These are phyloP conservation scores for Campaea margaritaria DNA, from an alignment of 2,888 invertebrate species.

Conservation along the genomic window DNA sequence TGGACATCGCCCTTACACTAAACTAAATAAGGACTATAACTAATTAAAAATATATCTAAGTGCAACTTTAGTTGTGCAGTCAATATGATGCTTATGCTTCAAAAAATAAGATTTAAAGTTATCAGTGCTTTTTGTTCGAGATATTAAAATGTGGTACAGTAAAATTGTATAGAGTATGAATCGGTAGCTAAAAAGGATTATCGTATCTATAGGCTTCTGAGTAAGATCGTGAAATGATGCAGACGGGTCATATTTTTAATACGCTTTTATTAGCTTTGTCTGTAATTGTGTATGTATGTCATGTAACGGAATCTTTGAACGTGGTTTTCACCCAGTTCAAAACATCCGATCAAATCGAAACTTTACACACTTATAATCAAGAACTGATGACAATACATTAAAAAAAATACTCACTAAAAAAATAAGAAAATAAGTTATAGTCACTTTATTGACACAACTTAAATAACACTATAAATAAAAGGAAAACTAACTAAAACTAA, in stretches of 20 bases:
- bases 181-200: conserved; percentile 81
- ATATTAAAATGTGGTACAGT: conserved; percentile 56
- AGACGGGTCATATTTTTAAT: conserved; percentile 45
- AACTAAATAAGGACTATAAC: conserved; percentile 3
- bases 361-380: too few relatives aligned
- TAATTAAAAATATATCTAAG: conserved; percentile 3
- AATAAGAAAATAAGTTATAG: too few relatives aligned
- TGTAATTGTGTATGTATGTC: too few relatives aligned
- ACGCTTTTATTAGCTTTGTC: too few relatives aligned
- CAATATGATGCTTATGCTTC: conserved; percentile 19
- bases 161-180: conserved; percentile 53
- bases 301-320: too few relatives aligned
- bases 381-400: too few relatives aligned
- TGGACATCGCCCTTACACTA: conserved; percentile 3
- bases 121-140: conserved; percentile 57
- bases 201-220: conserved; percentile 60
- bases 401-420: too few relatives aligned
- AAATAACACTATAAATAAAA: too few relatives aligned
- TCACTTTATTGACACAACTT: too few relatives aligned
- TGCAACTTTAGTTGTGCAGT: conserved; percentile 25
- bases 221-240: conserved; percentile 66
- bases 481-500: too few relatives aligned
- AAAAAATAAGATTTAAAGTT: conserved; percentile 13
- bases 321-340: too few relatives aligned
- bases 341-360: too few relatives aligned